Percentiles rank a stretch among this genome's conserved stretches.
phyloP scores from a whole-genome alignment of 92 coral and sea anemone genomes.

The Virgularia gustaviana region DNA sequence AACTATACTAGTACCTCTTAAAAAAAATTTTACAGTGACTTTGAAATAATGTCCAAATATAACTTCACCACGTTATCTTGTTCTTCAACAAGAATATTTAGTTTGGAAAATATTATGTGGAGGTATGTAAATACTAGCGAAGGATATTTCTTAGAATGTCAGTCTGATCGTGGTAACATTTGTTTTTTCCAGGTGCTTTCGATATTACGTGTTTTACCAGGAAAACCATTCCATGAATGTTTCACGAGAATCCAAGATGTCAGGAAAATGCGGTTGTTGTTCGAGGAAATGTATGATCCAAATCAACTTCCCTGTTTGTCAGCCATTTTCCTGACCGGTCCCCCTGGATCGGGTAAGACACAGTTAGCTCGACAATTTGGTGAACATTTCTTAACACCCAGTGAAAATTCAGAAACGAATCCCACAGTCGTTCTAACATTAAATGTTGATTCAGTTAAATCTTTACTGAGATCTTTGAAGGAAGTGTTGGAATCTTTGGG shows the following conservation, averaged over 20 bases:
- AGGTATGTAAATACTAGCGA: too few relatives aligned
- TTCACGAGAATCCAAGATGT: slow-evolving; percentile 62
- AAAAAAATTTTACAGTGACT: background rate
- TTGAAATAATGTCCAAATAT: background rate
- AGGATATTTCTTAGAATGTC: background rate
- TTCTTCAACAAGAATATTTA: slow-evolving; percentile 72
- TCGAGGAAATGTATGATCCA: slow-evolving; percentile 19
- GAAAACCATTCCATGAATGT: slow-evolving; percentile 76
- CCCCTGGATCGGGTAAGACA: slow-evolving; percentile 94
- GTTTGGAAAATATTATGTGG: slow-evolving; percentile 74
- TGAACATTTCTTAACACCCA: slow-evolving; percentile 40
- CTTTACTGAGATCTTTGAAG: slow-evolving; percentile 61
- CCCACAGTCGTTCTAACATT: slow-evolving; percentile 64
- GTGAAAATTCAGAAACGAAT: background rate
- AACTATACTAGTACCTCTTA: background rate
- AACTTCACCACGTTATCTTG: slow-evolving; percentile 61
- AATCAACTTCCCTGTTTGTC: slow-evolving; percentile 37
- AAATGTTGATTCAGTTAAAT: slow-evolving; percentile 61
- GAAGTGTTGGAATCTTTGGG: slow-evolving; percentile 35
- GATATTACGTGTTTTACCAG: slow-evolving; percentile 53
- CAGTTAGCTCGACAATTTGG: slow-evolving; percentile 81
- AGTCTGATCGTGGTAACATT: background rate
- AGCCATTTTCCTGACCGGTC: slow-evolving; percentile 72
- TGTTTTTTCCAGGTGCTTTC: background rate
- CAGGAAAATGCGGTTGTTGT: slow-evolving; percentile 35